These are phyloP conservation scores for Choreutis nemorana DNA, from an alignment of 2,888 invertebrate genomes.

Conservation along the genomic window DNA sequence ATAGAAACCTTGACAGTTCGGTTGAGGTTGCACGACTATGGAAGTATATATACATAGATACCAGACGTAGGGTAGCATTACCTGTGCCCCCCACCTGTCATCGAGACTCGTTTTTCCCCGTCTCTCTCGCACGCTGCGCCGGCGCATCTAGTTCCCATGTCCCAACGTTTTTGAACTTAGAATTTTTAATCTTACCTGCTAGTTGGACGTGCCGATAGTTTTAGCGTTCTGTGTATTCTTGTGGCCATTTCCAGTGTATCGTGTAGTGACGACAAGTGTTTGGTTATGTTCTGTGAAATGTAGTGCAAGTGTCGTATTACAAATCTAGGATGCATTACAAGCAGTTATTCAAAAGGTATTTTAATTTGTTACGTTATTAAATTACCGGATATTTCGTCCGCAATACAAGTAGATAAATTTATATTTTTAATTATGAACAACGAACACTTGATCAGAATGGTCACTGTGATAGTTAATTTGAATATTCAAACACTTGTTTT, in stretches of 20 bases:
- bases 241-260: no score
- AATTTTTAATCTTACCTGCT: slow-evolving; percentile 37
- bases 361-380: background rate
- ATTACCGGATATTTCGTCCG: background rate
- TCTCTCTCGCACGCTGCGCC: slow-evolving; percentile 28
- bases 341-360: slow-evolving; percentile 52
- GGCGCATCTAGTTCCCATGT: slow-evolving; percentile 22
- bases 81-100: slow-evolving; percentile 21
- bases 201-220: slow-evolving; percentile 24
- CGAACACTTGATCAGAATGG: no score
- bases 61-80: slow-evolving; percentile 15
- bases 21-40: no score
- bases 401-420: no score
- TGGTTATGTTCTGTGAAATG: slow-evolving; percentile 24
- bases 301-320: slow-evolving; percentile 18
- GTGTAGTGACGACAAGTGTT: no score
- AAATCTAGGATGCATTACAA: slow-evolving; percentile 55
- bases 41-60: no score
- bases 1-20: no score
- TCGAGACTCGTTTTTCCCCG: slow-evolving; percentile 16
- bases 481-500: no score
- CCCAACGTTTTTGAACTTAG: slow-evolving; percentile 31
- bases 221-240: slow-evolving; percentile 15
- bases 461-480: no score
- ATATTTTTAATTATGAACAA: no score